Conservation (phyloP, 2,888 invertebrate genomes). For the Cerastoderma edule region DNA sequence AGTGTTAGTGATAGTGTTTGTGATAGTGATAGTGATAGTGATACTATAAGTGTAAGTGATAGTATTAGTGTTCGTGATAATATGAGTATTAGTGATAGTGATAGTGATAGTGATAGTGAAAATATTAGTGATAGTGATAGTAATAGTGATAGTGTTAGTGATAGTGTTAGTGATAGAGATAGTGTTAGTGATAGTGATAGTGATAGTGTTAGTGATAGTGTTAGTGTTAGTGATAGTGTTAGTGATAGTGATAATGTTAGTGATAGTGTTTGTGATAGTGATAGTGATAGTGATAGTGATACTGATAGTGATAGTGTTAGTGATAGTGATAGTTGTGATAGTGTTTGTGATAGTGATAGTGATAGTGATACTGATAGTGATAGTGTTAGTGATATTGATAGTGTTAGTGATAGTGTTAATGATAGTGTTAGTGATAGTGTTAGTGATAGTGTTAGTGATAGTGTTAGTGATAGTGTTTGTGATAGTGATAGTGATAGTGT, state of each 20-base stretch:
- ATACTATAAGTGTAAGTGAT: not conserved
- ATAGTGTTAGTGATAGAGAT: constrained; percentile 2
- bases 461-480: no score
- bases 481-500: constrained; percentile 2
- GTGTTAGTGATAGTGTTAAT: no score
- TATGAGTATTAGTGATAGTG: not conserved
- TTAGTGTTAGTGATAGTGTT: no score
- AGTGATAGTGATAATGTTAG: no score
- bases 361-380: not conserved
- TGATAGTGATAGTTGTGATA: not conserved
- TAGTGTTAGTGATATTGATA: no score
- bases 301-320: not conserved
- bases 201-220: constrained; percentile 14
- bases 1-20: not conserved
- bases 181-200: constrained; percentile 14
- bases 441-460: no score
- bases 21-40: not conserved
- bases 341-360: not conserved
- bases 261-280: not conserved
- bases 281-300: not conserved
- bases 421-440: no score
- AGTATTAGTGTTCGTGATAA: no score
- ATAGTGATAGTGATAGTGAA: no score
- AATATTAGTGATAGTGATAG: not conserved
- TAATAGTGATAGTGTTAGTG: constrained; percentile 6